phyloP scores from a whole-genome alignment of 2,797 vertebrate genomes.

The Sphenopsis melanotis region DNA sequence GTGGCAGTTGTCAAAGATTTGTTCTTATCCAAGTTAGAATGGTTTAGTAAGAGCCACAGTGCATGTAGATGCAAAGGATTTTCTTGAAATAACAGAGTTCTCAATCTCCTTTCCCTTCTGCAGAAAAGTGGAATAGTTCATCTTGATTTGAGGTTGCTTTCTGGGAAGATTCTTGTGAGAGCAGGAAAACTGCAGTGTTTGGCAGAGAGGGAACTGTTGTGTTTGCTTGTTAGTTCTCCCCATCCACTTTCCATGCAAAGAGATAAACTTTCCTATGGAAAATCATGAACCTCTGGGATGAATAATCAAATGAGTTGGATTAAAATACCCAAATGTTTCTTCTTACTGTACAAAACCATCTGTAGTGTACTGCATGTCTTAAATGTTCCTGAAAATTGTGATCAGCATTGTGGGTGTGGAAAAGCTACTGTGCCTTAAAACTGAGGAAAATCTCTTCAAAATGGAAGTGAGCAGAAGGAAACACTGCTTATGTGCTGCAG shows the following conservation, averaged over 20 bases:
- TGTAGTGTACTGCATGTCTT: background rate
- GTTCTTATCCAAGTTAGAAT: background rate
- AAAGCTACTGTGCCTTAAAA: background rate
- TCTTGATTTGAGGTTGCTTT: background rate
- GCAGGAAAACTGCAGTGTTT: background rate
- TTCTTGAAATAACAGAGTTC: background rate
- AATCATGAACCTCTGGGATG: background rate
- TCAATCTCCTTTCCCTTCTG: background rate
- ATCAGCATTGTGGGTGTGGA: background rate
- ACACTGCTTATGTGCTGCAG: background rate
- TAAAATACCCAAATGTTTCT: conserved; percentile 1
- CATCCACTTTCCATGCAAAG: background rate
- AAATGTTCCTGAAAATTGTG: background rate
- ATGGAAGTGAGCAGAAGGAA: background rate
- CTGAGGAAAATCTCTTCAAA: background rate
- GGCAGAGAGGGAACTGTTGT: background rate
- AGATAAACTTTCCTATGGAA: background rate
- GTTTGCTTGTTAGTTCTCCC: background rate
- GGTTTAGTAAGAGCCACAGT: background rate
- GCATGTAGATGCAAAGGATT: background rate
- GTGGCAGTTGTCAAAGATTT: background rate
- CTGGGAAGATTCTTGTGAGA: background rate
- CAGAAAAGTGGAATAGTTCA: background rate
- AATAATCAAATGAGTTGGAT: background rate
- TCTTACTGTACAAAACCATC: background rate